Conservation (phyloP, 2,888 invertebrate genomes). For the Pseudolycoriella hygida region DNA sequence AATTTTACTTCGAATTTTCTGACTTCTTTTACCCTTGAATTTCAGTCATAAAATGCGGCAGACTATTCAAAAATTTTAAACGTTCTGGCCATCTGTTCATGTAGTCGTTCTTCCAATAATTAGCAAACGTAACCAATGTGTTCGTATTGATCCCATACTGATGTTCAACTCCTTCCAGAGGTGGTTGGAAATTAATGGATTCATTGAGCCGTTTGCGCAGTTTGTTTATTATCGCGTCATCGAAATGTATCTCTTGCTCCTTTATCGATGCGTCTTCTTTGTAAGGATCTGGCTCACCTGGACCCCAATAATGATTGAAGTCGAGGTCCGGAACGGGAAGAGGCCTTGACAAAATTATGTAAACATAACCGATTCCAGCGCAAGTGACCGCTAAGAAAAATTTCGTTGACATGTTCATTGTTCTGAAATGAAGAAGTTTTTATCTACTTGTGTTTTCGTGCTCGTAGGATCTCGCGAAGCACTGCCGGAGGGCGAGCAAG, state of each 20-base stretch:
- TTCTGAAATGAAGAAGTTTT: no score
- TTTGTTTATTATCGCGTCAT: constrained; percentile 35
- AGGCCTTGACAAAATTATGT: constrained; percentile 17
- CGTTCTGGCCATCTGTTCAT: constrained; percentile 45
- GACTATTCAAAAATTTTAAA: constrained; percentile 51
- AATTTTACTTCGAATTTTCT: background rate
- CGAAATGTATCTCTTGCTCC: background rate
- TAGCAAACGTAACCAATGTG: constrained; percentile 43
- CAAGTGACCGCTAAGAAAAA: background rate
- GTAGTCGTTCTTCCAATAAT: constrained; percentile 65
- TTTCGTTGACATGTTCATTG: background rate
- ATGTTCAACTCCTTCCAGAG: constrained; percentile 50
- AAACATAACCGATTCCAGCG: constrained; percentile 19
- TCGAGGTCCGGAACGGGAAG: constrained; percentile 20
- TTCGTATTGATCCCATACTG: constrained; percentile 66
- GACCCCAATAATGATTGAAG: constrained; percentile 25
- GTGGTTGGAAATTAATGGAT: constrained; percentile 33
- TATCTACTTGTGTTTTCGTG: no score
- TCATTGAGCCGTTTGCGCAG: constrained; percentile 38
- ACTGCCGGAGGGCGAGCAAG: no score
- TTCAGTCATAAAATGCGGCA: constrained; percentile 55
- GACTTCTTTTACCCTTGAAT: constrained; percentile 38
- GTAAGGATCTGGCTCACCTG: constrained; percentile 18
- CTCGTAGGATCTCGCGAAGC: no score
- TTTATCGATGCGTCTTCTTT: constrained; percentile 20